Evolutionary conservation across 1,140 invertebrate genomes (phyloP), one percentile per base, ranked within the genome.

Genomic region (Tetragonula clypearis): DNA sequence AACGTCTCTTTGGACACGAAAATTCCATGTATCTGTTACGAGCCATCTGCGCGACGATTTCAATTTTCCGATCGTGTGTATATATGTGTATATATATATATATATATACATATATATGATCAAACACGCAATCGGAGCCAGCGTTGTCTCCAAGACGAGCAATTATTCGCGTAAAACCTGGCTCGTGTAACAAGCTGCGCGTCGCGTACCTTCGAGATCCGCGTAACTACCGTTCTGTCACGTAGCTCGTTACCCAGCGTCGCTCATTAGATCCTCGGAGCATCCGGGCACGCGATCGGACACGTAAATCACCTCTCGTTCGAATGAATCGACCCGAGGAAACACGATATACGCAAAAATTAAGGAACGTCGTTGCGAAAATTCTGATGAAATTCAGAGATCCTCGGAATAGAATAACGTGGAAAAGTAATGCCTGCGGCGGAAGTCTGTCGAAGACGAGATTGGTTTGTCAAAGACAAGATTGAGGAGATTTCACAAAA

Each of bases 221-320:
- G 72, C 78, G 65, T 73, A 82, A 79, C 58, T 74, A 77, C 85
- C 77, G 86, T 82, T 68, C 86, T 79, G 78, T 79, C 78, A 68
- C 53, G 49, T 56, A 66, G n/a, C 49, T 79, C 78, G 78, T 79
- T 79, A 69, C 49, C 65, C 17, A 68, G 49, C 49, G n/a, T 75
- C 30, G 55, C 74, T 75, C 53, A 58, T 75, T 75, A 75, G 74
- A 75, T 58, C 55, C 53, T 9, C 21, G 26, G 8, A 58, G 55
- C 30, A 75, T 58, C 55, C 30, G 53, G 55, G 73, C 73, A 75
- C 73, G 73, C 73, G 73, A 75, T 75, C 73, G 21, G 35, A 11
- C 73, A 55, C 19, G 74, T 75, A 55, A 58, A 49, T 72, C 69
- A 72, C 41, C 23, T 12, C n/a, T 53, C 41, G 5, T 23, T 23